A percentile compares a stretch with the other conserved stretches of the same genome.
Evolutionary conservation across 2,113 vertebrate species (phyloP).

Genomic region (Leucosticte australis): DNA sequence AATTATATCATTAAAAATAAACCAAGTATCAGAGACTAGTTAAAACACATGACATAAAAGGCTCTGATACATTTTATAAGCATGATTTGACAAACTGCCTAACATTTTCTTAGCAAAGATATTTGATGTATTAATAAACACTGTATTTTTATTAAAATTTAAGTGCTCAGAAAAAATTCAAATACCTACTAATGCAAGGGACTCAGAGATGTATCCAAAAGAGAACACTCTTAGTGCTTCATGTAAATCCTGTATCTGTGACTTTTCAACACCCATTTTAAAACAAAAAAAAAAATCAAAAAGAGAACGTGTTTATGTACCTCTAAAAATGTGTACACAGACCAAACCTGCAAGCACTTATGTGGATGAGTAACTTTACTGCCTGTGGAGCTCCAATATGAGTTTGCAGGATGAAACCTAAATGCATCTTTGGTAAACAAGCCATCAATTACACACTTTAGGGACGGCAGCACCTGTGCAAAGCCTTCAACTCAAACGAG

Average conservation of each 20-base stretch:
- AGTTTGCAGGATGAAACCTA: conserved; percentile 62
- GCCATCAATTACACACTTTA: conserved; percentile 72
- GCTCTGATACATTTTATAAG: not conserved
- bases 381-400: conserved; percentile 53
- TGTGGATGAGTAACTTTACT: conserved; percentile 59
- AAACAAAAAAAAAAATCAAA: not conserved
- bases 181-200: not conserved
- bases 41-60: not conserved
- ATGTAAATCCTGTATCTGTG: not conserved
- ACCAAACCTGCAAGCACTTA: conserved; percentile 62
- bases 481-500: conserved; percentile 58
- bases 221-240: not conserved
- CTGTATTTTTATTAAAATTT: conserved; percentile 3
- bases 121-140: not conserved
- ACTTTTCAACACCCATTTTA: conserved; percentile 3
- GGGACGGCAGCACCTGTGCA: conserved; percentile 65
- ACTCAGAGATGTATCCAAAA: not conserved
- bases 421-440: conserved; percentile 70
- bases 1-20: not conserved
- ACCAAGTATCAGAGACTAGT: not conserved
- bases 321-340: not conserved
- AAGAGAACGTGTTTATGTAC: not conserved
- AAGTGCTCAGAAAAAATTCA: not conserved
- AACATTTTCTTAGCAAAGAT: conserved; percentile 12
- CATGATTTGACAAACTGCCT: not conserved